Base-by-base conservation (phyloP, 2,888 invertebrate genomes). In the Octonoba sinensis region DNA sequence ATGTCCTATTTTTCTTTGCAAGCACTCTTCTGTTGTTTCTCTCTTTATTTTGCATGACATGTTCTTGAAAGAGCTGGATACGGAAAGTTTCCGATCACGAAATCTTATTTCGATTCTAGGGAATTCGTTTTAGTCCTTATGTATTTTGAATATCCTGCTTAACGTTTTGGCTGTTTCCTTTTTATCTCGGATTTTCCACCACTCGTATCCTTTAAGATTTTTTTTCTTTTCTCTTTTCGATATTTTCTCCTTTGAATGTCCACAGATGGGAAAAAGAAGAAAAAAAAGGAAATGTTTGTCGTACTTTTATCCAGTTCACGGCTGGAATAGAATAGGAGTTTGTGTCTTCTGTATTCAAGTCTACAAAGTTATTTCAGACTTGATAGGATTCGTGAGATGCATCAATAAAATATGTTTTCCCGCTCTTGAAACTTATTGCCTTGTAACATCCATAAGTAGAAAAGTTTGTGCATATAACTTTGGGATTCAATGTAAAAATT, bases 41-140 rank as follows among this genome's bases (percentile, higher is more conserved):
- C n/a, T n/a, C 13, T 73, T 74, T 56, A 57, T 57, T 66, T 57
- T 56, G 65, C 57, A 56, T 66, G 74, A 65, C 64, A 54, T 64
- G 56, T 74, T 36, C 74, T 66, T 66, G 65, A 74, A 74, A 65
- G 65, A 47, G 13, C 56, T 18, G 74, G 65, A 73, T 73, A 64
- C 62, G 62, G 72, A 74, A 65, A 74, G 62, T 64, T 74, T 54
- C 65, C 49, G 65, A 73, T 64, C 74, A 65, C 57, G 56, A 74
- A 74, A 73, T 73, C 73, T 62, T 73, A 73, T 73, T 73, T 73
- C 73, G 73, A 73, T 54, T 62, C 73, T 64, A 15, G 22, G 56
- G 74, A 74, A 74, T 74, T 74, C 74, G 65, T 74, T 74, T 36
- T 74, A 74, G 62, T 65, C 56, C 56, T 74, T 65, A 65, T 74